Base-by-base conservation (phyloP, 2,888 invertebrate genomes). In the Sphaerophoria rueppellii region DNA sequence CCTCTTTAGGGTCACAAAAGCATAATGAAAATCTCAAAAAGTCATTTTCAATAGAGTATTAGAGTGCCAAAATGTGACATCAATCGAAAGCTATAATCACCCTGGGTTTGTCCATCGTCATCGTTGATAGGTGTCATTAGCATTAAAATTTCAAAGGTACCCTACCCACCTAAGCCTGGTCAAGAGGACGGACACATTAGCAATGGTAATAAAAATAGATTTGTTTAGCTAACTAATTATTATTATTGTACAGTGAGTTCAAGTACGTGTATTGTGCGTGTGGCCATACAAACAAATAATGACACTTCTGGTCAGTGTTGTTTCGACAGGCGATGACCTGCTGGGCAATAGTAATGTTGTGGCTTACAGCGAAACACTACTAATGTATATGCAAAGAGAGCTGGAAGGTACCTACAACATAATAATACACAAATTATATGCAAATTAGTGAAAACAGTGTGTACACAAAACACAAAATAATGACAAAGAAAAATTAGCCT, bases 11-110 rank as follows among this genome's bases (percentile, higher is more conserved):
- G 65, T 67, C 48, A 16, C 14, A 46, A 11, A 60, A 70, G 14
- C 7, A 40, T 58, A 50, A 32, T 61, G 57, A 71, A 82, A 55
- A 76, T 63, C 70, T 63, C 40, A 69, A 32, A 40, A 57, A 61
- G 9, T 60, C 35, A 61, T 16, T 54, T 40, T 40, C 43, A 43
- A 43, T 43, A 43, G 4, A 12, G 40, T 4, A 24, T 24, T 24
- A 24, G 24, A 24, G 24, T 24, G 24, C 24, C 14, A 5, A 50
- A 6, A 52, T 16, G 2, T 32, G 14, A 52, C 9, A 74, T 63
- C 73, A 78, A 78, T 83, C 65, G 79, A 83, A 79, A 70, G 74
- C 79, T 61, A 43, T 43, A 71, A 79, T 83, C 60, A 74, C 78
- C 34, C 54, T 4, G 43, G 40, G 50, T 52, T 24, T 24, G 24